phyloP scores from a whole-genome alignment of 1,140 invertebrate species.

The Sitodiplosis mosellana region DNA sequence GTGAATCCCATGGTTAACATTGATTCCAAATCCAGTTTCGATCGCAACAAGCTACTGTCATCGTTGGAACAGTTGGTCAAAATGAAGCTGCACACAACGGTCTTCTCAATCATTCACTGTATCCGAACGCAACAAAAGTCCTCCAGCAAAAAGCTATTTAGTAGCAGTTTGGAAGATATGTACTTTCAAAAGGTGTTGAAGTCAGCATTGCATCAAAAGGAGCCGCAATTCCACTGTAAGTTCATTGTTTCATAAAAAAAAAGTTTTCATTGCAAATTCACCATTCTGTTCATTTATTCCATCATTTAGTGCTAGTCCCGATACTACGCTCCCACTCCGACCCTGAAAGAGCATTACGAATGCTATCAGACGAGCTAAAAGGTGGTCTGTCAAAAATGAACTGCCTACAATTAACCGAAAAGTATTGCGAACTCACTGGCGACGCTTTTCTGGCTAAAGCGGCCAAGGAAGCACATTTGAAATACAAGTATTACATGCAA shows the following conservation, averaged over 20 bases:
- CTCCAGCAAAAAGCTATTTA: not conserved
- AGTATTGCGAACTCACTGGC: conserved; percentile 16
- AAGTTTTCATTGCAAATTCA: no score
- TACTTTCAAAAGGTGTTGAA: conserved; percentile 8
- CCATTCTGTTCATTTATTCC: no score
- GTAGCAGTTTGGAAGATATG: not conserved
- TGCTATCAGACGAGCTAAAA: conserved; percentile 15
- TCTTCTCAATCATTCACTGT: conserved; percentile 20
- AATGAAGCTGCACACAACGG: conserved; percentile 17
- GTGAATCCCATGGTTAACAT: no score
- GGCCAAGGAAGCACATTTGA: conserved; percentile 11
- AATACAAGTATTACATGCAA: no score
- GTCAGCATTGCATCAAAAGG: conserved; percentile 18
- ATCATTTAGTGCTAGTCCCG: conserved; percentile 11
- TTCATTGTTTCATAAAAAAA: not conserved
- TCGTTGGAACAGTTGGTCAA: conserved; percentile 18
- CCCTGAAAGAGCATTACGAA: conserved; percentile 10
- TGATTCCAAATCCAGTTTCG: no score
- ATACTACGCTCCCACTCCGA: conserved; percentile 15
- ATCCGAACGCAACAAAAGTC: conserved; percentile 14
- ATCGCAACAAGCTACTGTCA: conserved; percentile 12
- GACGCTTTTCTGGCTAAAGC: conserved; percentile 12
- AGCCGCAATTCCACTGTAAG: conserved; percentile 16
- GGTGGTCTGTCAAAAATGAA: conserved; percentile 18
- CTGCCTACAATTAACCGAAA: conserved; percentile 17